phyloP scores from a whole-genome alignment of 2,888 invertebrate species.

The Perizoma affinitatum region DNA sequence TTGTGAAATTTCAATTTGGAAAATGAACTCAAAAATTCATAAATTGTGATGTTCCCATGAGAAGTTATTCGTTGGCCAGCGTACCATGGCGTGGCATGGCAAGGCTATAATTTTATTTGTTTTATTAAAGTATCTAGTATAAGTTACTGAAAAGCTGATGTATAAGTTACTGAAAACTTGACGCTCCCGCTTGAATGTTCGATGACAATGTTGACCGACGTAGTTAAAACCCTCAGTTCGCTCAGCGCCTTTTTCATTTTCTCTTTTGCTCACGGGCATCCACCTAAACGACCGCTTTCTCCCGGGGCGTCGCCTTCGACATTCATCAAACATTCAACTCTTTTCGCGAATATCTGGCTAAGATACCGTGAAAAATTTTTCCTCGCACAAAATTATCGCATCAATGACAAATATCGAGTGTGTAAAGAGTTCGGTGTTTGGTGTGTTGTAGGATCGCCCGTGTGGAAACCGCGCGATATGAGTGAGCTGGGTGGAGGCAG shows the following conservation, averaged over 20 bases:
- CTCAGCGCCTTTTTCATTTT: conserved; percentile 37
- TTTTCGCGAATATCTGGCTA: conserved; percentile 72
- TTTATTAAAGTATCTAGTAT: conserved; percentile 23
- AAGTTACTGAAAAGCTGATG: conserved; percentile 31
- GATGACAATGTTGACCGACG: conserved; percentile 77
- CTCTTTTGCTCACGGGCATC: conserved; percentile 30
- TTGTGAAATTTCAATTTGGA: no score
- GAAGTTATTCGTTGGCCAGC: conserved; percentile 1
- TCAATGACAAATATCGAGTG: conserved; percentile 50
- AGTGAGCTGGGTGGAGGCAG: conserved; percentile 75
- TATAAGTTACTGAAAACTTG: conserved; percentile 29
- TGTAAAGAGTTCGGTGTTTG: conserved; percentile 84
- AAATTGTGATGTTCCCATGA: background rate
- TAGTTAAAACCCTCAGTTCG: conserved; percentile 42
- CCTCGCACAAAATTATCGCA: conserved; percentile 59
- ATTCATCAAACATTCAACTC: conserved; percentile 85
- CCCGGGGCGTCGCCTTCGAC: conserved; percentile 60
- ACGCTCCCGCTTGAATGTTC: conserved; percentile 75
- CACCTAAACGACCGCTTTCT: conserved; percentile 46
- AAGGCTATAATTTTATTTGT: no score
- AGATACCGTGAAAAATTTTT: conserved; percentile 55
- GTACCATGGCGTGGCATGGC: background rate
- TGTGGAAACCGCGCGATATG: conserved; percentile 98
- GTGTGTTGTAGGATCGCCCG: conserved; percentile 96
- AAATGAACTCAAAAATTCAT: no score